These are phyloP conservation scores for Nomada flava DNA, from an alignment of 2,888 invertebrate genomes.

Conservation along the genomic window DNA sequence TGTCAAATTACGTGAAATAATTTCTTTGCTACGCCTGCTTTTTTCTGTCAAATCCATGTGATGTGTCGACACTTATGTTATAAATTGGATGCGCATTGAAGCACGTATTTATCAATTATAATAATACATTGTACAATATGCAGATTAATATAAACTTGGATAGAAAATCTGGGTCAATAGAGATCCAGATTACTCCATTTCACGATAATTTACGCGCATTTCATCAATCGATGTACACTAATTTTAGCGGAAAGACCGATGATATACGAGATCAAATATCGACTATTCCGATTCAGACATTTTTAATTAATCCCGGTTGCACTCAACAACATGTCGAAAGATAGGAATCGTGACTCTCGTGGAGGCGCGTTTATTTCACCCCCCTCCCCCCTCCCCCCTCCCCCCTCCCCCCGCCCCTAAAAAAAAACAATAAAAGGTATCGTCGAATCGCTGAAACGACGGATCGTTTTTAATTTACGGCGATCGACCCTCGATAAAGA, in stretches of 20 bases:
- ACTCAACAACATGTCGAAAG: background rate
- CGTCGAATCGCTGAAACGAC: slow-evolving; percentile 16
- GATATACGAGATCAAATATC: background rate
- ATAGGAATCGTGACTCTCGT: background rate
- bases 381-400: too few relatives aligned
- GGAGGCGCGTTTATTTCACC: slow-evolving; percentile 3
- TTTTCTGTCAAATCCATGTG: too few relatives aligned
- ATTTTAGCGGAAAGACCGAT: background rate
- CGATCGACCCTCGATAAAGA: slow-evolving; percentile 27
- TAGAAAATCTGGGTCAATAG: background rate
- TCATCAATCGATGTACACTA: background rate
- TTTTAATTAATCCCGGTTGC: slow-evolving; percentile 44
- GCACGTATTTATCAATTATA: background rate
- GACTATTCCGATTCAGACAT: slow-evolving; percentile 6
- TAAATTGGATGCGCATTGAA: background rate
- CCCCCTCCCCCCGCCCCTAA: too few relatives aligned
- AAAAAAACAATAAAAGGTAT: slow-evolving; percentile 50
- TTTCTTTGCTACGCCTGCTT: too few relatives aligned
- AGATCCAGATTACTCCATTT: background rate
- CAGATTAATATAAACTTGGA: background rate
- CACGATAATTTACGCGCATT: too few relatives aligned
- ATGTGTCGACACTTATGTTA: too few relatives aligned
- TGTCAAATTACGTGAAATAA: too few relatives aligned
- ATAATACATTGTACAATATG: background rate
- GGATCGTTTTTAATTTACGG: slow-evolving; percentile 36